Conservation (phyloP, 1,140 invertebrate genomes). For the Hydropsyche tenuis region DNA sequence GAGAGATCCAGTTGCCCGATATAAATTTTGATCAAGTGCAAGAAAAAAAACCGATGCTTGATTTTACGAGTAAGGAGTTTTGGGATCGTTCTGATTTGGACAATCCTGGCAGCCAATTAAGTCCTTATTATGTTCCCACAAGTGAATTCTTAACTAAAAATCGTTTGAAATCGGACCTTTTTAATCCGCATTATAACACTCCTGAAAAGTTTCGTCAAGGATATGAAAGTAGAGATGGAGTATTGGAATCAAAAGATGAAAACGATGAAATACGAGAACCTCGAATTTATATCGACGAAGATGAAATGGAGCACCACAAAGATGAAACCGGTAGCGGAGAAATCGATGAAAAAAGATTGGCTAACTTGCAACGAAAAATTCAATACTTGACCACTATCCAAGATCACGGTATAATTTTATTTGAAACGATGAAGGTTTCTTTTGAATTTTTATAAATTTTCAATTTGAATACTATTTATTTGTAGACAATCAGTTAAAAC, state of each 20-base stretch:
- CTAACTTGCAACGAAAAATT: slow-evolving; percentile 30
- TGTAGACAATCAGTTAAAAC: too few species aligned
- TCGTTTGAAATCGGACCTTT: slow-evolving; percentile 48
- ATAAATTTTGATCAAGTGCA: slow-evolving; percentile 20
- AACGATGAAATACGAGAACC: slow-evolving; percentile 63
- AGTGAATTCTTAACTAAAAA: slow-evolving; percentile 47
- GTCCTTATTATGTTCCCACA: slow-evolving; percentile 45
- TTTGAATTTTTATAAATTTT: too few species aligned
- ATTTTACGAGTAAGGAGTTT: slow-evolving; percentile 48
- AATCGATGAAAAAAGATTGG: slow-evolving; percentile 50
- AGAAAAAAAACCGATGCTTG: slow-evolving; percentile 46
- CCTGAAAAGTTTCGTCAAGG: slow-evolving; percentile 60
- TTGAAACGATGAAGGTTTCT: too few species aligned
- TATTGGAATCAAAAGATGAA: slow-evolving; percentile 57
- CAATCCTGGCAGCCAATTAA: slow-evolving; percentile 30
- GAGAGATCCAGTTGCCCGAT: slow-evolving; percentile 31
- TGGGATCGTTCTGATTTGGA: slow-evolving; percentile 41
- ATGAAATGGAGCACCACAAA: slow-evolving; percentile 57
- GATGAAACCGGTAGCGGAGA: slow-evolving; percentile 58
- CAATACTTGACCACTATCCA: slow-evolving; percentile 31
- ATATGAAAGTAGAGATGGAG: slow-evolving; percentile 58
- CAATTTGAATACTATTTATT: too few species aligned
- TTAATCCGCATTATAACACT: slow-evolving; percentile 60
- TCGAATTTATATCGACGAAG: slow-evolving; percentile 63
- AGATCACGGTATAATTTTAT: neutral